A percentile compares a stretch with the other conserved stretches of the same genome.
Evolutionary conservation across 2,797 vertebrate species (phyloP).

Genomic region (Hozukius guyotensis): DNA sequence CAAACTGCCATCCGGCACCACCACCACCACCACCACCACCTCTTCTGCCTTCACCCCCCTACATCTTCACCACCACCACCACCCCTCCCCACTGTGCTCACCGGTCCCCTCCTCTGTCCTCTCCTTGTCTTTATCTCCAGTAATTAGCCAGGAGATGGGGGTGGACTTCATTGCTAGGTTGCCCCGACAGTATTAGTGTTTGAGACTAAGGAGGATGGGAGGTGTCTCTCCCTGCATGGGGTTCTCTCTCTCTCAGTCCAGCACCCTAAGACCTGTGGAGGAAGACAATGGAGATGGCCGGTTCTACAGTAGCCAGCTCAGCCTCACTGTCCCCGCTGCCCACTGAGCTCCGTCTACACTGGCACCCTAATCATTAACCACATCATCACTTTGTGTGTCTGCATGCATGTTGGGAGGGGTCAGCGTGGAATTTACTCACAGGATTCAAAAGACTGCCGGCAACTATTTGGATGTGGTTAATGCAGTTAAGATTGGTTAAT

Average conservation of each 20-base stretch:
- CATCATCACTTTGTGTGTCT: constrained; percentile 61
- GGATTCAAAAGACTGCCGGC: constrained; percentile 1
- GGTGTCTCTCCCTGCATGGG: constrained; percentile 66
- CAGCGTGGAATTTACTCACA: constrained; percentile 12
- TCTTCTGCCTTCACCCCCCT: constrained; percentile 13
- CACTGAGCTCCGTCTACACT: constrained; percentile 70
- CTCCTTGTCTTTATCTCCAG: constrained; percentile 71
- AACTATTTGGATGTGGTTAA: not conserved
- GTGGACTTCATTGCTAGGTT: constrained; percentile 49
- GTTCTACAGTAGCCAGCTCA: constrained; percentile 77
- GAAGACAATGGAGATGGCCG: constrained; percentile 61
- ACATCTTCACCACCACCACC: constrained; percentile 43
- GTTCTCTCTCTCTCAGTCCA: constrained; percentile 45
- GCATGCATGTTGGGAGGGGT: constrained; percentile 25
- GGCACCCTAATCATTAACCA: constrained; percentile 71
- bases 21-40: constrained; percentile 23
- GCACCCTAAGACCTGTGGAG: constrained; percentile 54
- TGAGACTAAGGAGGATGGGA: constrained; percentile 49
- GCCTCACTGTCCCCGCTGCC: constrained; percentile 78
- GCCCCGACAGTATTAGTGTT: constrained; percentile 50
- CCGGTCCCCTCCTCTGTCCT: constrained; percentile 45
- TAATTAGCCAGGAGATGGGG: constrained; percentile 75
- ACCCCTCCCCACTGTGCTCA: constrained; percentile 43
- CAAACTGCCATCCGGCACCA: constrained; percentile 74
- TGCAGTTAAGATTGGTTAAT: not conserved